Evolutionary conservation across 2,888 invertebrate species (phyloP).

Genomic region (Orthosia incerta): DNA sequence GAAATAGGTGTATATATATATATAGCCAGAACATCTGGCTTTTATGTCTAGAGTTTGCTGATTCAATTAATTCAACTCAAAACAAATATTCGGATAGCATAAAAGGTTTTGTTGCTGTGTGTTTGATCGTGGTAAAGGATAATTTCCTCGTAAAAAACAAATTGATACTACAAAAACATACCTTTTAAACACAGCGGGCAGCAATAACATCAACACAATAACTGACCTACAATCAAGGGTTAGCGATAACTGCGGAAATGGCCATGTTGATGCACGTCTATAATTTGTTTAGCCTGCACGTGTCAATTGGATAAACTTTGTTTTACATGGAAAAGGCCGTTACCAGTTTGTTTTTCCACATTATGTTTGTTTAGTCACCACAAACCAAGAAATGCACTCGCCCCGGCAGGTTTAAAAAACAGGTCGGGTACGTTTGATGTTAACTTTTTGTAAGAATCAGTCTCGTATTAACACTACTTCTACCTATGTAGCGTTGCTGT

Average conservation of each 20-base stretch:
- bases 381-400: neutral
- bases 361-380: slow-evolving; percentile 28
- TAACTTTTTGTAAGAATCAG: neutral
- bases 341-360: slow-evolving; percentile 15
- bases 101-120: neutral
- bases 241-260: slow-evolving; percentile 29
- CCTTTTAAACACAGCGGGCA: slow-evolving; percentile 18
- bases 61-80: neutral
- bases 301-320: slow-evolving; percentile 47
- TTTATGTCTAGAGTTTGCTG: neutral
- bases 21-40: neutral
- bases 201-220: slow-evolving; percentile 8
- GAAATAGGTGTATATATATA: too few species aligned
- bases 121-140: neutral
- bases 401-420: slow-evolving; percentile 1
- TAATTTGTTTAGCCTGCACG: slow-evolving; percentile 25
- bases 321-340: slow-evolving; percentile 24
- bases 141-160: neutral
- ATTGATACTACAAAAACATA: neutral
- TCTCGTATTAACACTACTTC: neutral
- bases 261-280: slow-evolving; percentile 15
- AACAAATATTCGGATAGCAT: neutral
- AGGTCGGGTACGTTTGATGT: neutral
- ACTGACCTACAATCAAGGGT: slow-evolving; percentile 22
- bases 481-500: neutral